Evolutionary conservation across 2,113 vertebrate genomes (phyloP), one percentile per base, ranked within the genome.

Genomic region (Percopsis transmontana): DNA sequence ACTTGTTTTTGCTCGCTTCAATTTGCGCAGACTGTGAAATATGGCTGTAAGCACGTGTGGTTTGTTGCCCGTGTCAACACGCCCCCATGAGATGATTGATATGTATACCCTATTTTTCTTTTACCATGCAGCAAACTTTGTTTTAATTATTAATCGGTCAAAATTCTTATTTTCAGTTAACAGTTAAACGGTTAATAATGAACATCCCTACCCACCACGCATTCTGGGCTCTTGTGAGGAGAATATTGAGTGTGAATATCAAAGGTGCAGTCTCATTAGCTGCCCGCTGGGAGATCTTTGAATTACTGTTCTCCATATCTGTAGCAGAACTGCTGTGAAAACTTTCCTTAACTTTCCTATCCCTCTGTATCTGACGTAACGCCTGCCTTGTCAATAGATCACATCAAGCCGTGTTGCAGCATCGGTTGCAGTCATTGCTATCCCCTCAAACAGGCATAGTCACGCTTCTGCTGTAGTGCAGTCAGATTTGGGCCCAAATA

Each of bases 301-400:
- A 77, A 70, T 58, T 53, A n/a, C 45, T 67, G 59, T n/a, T 39
- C 62, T 57, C 47, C 66, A 40, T 64, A 38, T 19, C n/a, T 12
- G 27, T 33, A 14, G 20, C 56, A 62, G 18, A 76, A 44, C 19
- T 59, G 67, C 74, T 68, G 50, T 44, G 50, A 57, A 80, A 69
- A 80, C 39, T 81, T 77, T 77, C 51, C 76, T 54, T 38, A n/a
- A 8, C 53, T 62, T 18, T 27, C 23, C 45, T 64, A 51, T 66
- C 51, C 51, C 53, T 74, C 67, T 69, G 18, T 53, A 10, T 53
- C 19, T 53, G 21, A 16, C 58, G 20, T 40, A 59, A 20, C 52
- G 23, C 27, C 20, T 60, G 24, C 38, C 70, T 21, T 68, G 27
- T 62, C 50, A 63, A 68, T 67, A 24, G 62, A 62, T 82, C 76